Percentiles rank a stretch among this genome's conserved stretches.
Evolutionary conservation across 2,113 vertebrate genomes (phyloP).

Genomic region (Orientallactaga bullata): DNA sequence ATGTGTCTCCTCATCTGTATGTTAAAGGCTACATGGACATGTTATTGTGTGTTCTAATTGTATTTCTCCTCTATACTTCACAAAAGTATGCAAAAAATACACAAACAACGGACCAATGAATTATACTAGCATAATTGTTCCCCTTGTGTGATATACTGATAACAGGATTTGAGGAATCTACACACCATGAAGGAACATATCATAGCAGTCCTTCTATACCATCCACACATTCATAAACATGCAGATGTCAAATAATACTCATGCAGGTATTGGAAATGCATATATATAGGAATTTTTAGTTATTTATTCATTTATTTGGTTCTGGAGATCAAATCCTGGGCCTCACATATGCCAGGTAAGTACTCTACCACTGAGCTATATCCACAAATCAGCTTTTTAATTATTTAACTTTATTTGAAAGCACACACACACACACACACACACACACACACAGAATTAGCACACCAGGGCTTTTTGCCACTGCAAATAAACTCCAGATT

Average conservation of each 20-base stretch:
- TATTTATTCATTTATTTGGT: neutral
- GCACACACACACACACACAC: no score
- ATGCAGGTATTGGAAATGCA: slow-evolving; percentile 20
- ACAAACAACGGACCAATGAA: neutral
- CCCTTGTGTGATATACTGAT: neutral
- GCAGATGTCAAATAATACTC: neutral
- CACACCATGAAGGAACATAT: neutral
- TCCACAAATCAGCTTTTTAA: neutral
- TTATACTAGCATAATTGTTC: neutral
- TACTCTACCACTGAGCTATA: neutral
- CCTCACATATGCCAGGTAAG: neutral
- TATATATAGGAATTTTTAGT: neutral
- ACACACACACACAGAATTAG: no score
- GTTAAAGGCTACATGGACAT: neutral
- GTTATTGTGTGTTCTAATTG: neutral
- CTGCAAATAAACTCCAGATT: no score
- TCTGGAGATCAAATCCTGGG: neutral
- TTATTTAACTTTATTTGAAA: no score
- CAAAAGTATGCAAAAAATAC: neutral
- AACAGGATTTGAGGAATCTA: neutral
- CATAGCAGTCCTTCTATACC: neutral
- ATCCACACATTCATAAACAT: neutral
- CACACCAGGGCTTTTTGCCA: no score
- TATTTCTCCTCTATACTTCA: slow-evolving; percentile 15
- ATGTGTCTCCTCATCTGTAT: no score